Evolutionary conservation across 2,113 vertebrate species (phyloP).

Genomic region (Hiodon tergisus): DNA sequence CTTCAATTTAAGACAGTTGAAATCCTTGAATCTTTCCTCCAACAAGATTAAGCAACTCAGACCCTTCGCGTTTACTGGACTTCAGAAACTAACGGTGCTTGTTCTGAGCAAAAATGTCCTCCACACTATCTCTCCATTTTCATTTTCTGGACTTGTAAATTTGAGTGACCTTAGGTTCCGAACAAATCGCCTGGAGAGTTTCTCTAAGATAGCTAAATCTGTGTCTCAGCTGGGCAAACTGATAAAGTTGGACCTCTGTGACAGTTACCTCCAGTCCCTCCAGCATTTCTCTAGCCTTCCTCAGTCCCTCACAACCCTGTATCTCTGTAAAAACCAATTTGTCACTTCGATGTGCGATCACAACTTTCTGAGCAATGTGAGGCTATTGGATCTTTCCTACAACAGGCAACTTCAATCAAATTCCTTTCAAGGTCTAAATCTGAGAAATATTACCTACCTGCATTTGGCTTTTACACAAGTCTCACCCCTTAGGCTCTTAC

Average conservation of each 20-base stretch:
- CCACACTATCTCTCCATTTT: conserved; percentile 31
- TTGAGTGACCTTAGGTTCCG: conserved; percentile 47
- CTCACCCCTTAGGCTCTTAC: conserved; percentile 47
- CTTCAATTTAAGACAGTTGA: conserved; percentile 45
- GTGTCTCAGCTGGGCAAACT: conserved; percentile 51
- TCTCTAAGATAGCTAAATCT: conserved; percentile 47
- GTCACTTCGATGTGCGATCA: conserved; percentile 38
- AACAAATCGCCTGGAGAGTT: conserved; percentile 49
- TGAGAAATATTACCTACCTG: conserved; percentile 47
- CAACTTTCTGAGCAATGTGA: conserved; percentile 43
- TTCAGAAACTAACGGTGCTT: conserved; percentile 52
- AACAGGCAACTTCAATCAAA: conserved; percentile 39
- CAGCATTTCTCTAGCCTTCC: conserved; percentile 48
- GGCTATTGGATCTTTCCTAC: conserved; percentile 60
- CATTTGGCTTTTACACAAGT: conserved; percentile 51
- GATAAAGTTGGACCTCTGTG: conserved; percentile 54
- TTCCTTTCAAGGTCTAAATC: conserved; percentile 47
- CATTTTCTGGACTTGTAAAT: conserved; percentile 43
- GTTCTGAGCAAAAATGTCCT: conserved; percentile 51
- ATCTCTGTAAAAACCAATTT: conserved; percentile 58
- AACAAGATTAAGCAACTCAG: conserved; percentile 52
- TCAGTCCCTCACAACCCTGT: conserved; percentile 41
- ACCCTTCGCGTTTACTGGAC: conserved; percentile 40
- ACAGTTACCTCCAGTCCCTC: conserved; percentile 56
- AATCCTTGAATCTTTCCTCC: conserved; percentile 52